Conservation (phyloP, 2,113 vertebrate species). For the Lontra canadensis region DNA sequence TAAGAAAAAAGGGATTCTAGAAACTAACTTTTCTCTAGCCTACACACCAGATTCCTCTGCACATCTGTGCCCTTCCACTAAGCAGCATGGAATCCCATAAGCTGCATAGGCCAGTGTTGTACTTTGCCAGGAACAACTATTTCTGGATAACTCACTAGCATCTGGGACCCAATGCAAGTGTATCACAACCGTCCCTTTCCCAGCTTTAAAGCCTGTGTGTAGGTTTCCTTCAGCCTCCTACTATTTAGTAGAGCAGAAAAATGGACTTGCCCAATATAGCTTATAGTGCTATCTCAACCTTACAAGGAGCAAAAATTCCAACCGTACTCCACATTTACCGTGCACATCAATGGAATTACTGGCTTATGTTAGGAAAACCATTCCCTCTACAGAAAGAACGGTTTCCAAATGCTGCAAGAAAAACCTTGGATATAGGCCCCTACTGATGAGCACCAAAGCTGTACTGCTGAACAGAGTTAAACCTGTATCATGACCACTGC, state of each 20-base stretch:
- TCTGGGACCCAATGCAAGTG: no score
- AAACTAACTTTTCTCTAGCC: not conserved
- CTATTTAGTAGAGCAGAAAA: not conserved
- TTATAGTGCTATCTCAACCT: not conserved
- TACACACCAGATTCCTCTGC: not conserved
- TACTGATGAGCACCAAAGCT: not conserved
- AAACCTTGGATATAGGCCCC: not conserved
- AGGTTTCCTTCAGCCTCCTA: not conserved
- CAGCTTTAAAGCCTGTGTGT: not conserved
- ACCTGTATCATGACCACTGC: no score
- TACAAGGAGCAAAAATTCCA: not conserved
- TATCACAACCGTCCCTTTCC: not conserved
- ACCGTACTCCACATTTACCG: fast-evolving
- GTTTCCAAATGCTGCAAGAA: not conserved
- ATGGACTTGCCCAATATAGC: not conserved
- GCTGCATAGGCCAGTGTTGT: not conserved
- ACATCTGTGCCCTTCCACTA: no score
- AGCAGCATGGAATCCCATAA: not conserved
- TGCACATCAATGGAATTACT: not conserved
- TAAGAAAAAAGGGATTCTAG: not conserved
- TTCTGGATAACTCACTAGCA: not conserved
- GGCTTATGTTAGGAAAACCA: not conserved
- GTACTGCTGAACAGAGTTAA: not conserved
- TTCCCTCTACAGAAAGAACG: not conserved
- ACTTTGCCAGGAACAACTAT: not conserved